These are phyloP conservation scores for Bombylius major DNA, from an alignment of 2,888 invertebrate genomes.

Conservation along the genomic window DNA sequence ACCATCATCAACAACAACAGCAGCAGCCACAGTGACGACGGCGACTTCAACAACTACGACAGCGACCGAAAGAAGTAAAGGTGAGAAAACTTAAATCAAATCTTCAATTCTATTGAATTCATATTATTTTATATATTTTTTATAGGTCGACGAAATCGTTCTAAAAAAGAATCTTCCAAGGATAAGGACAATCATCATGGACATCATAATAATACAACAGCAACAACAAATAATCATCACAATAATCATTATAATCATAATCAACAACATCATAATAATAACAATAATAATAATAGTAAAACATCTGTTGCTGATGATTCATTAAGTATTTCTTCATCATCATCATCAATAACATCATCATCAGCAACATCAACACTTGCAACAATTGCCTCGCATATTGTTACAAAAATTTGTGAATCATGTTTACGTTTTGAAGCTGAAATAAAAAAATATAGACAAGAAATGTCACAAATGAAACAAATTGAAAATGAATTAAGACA, in stretches of 20 bases:
- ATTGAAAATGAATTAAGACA: conserved; percentile 37
- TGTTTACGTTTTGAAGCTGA: conserved; percentile 35
- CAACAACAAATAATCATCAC: not conserved
- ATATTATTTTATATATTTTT: not conserved
- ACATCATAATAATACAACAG: conserved; percentile 2
- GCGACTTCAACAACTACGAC: not conserved
- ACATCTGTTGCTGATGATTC: conserved; percentile 22
- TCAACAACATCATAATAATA: conserved; percentile 10
- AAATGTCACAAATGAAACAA: conserved; percentile 36
- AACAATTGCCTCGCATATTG: conserved; percentile 33
- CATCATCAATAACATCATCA: conserved; percentile 28
- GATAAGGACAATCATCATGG: conserved; percentile 35
- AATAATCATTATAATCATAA: not conserved
- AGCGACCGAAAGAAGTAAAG: conserved; percentile 20
- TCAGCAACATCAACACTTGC: conserved; percentile 28
- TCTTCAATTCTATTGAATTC: not conserved
- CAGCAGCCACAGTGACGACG: not conserved
- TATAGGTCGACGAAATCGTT: conserved; percentile 34
- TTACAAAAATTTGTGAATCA: conserved; percentile 34
- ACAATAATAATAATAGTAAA: conserved; percentile 7
- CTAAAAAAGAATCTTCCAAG: conserved; percentile 29
- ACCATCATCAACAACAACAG: not conserved
- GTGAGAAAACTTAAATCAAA: conserved; percentile 13
- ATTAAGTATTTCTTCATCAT: conserved; percentile 26
- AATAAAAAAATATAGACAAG: conserved; percentile 33